These are phyloP conservation scores for Polydesmus complanatus DNA, from an alignment of 2,888 invertebrate species.

Conservation along the genomic window DNA sequence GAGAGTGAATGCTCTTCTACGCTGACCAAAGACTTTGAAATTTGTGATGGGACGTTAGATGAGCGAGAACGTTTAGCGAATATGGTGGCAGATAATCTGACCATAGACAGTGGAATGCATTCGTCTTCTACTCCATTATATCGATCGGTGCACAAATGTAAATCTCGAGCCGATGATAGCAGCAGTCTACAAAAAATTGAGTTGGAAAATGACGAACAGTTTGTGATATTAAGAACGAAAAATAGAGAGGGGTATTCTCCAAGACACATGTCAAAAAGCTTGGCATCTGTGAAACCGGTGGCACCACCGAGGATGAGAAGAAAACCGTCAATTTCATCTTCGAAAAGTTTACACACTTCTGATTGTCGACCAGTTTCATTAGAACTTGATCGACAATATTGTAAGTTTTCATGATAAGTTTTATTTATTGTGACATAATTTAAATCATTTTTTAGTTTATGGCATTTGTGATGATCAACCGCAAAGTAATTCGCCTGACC, in stretches of 20 bases:
- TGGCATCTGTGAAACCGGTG: constrained; percentile 1
- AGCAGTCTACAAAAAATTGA: neutral
- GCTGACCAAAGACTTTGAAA: too few relatives aligned
- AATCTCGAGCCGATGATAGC: neutral
- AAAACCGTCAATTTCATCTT: neutral
- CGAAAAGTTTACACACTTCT: neutral
- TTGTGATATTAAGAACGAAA: neutral
- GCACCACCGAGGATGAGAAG: constrained; percentile 8
- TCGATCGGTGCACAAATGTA: neutral
- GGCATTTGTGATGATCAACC: neutral
- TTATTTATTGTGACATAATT: neutral
- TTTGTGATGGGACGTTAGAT: too few relatives aligned
- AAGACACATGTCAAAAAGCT: neutral
- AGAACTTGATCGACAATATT: neutral
- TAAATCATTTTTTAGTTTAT: neutral
- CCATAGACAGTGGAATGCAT: too few relatives aligned
- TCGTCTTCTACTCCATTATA: neutral
- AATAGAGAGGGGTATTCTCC: too few relatives aligned
- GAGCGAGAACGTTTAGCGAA: too few relatives aligned
- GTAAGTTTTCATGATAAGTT: neutral
- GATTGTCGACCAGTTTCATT: neutral
- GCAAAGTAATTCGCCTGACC: neutral
- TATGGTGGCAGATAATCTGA: too few relatives aligned
- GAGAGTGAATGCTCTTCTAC: neutral
- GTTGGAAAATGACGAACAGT: neutral